Percentiles rank a stretch among this genome's conserved stretches.
Evolutionary conservation across 2,888 invertebrate species (phyloP).

Genomic region (Isoperla grammatica): DNA sequence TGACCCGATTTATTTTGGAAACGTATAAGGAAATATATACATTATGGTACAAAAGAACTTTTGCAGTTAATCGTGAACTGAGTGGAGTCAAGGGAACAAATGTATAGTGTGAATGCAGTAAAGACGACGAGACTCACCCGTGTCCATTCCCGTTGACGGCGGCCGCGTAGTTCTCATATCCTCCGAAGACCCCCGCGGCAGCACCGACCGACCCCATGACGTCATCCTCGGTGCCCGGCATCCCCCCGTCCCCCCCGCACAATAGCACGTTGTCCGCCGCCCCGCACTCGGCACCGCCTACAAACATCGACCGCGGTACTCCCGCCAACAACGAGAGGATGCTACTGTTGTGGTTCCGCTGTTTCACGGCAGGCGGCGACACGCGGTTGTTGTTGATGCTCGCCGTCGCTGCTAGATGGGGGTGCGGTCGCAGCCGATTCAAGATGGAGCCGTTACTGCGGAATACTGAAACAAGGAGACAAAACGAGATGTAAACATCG

Average conservation of each 20-base stretch:
- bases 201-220: conserved; percentile 15
- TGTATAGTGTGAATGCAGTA: too few relatives aligned
- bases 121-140: conserved; percentile 15
- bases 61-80: too few relatives aligned
- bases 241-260: not conserved
- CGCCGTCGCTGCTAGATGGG: conserved; percentile 19
- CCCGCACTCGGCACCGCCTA: not conserved
- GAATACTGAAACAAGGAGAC: conserved; percentile 16
- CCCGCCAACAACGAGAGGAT: conserved; percentile 27
- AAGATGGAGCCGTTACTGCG: conserved; percentile 38
- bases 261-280: not conserved
- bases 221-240: conserved; percentile 2
- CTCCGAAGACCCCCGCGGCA: conserved; percentile 13
- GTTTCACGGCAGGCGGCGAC: conserved; percentile 14
- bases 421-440: conserved; percentile 37
- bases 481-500: too few relatives aligned
- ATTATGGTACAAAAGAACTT: too few relatives aligned
- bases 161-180: conserved; percentile 25
- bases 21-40: too few relatives aligned
- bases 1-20: too few relatives aligned
- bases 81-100: too few relatives aligned
- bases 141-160: conserved; percentile 19
- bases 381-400: conserved; percentile 4
- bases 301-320: conserved; percentile 17
- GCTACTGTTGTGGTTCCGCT: conserved; percentile 17